Percentiles rank a stretch among this genome's conserved stretches.
phyloP scores from a whole-genome alignment of 2,797 vertebrate genomes.

The Argya squamiceps region DNA sequence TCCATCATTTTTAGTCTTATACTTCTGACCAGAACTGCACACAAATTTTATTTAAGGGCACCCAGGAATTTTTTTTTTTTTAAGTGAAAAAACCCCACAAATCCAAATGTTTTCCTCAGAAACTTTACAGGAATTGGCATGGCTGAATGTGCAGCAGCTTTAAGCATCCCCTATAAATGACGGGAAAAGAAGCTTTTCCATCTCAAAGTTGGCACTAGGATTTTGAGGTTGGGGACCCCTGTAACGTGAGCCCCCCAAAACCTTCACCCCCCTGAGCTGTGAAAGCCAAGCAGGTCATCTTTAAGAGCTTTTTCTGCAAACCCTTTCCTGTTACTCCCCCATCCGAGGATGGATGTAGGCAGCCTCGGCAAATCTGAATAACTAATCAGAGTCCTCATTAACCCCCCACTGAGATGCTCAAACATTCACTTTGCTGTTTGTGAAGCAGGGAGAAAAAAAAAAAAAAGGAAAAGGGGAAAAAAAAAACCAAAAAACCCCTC shows the following conservation, averaged over 20 bases:
- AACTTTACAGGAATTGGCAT: background rate
- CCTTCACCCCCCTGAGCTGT: background rate
- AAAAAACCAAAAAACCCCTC: background rate
- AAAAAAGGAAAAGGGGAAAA: background rate
- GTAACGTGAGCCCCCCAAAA: accelerated
- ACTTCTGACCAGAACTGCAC: background rate
- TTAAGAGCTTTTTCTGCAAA: conserved; percentile 28
- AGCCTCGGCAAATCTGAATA: conserved; percentile 80
- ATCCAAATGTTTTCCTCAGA: background rate
- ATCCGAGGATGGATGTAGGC: conserved; percentile 73
- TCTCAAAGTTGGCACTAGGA: background rate
- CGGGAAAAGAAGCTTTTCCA: background rate
- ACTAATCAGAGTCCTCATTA: conserved; percentile 96
- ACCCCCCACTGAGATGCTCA: conserved; percentile 86
- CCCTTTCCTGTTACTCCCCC: conserved; percentile 12
- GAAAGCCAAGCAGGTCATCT: background rate
- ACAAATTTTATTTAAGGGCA: background rate
- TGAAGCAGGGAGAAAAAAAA: conserved; percentile 70
- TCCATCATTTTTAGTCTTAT: background rate
- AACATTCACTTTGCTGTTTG: conserved; percentile 86
- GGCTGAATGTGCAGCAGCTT: background rate
- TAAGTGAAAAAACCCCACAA: background rate
- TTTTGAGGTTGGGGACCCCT: background rate
- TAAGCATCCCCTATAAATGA: accelerated
- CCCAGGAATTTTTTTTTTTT: background rate